These are phyloP conservation scores for Hypena proboscidalis DNA, from an alignment of 2,888 invertebrate genomes.

Conservation along the genomic window DNA sequence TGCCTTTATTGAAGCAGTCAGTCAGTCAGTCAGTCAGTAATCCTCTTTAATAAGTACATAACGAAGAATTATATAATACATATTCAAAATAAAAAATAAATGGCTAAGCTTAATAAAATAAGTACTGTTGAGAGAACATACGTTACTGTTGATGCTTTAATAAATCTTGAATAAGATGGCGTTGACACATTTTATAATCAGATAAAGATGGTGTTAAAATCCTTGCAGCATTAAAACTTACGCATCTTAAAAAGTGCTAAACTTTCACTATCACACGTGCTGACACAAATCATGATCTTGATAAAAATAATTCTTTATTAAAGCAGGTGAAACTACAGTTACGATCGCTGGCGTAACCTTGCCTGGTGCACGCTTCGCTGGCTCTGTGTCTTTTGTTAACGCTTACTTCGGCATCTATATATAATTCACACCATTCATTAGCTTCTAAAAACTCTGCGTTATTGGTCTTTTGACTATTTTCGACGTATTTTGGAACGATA, in stretches of 20 bases:
- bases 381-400: conserved; percentile 52
- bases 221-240: conserved; percentile 9
- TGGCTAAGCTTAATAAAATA: too few species aligned
- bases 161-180: neutral
- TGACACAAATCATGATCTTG: conserved; percentile 50
- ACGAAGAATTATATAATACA: too few species aligned
- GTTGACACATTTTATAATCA: neutral
- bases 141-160: too few species aligned
- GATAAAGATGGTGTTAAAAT: neutral
- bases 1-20: too few species aligned
- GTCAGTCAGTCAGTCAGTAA: too few species aligned
- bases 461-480: conserved; percentile 36
- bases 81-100: too few species aligned
- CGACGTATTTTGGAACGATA: conserved; percentile 15
- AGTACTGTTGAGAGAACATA: too few species aligned
- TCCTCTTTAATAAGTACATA: too few species aligned
- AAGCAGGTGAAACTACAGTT: conserved; percentile 61
- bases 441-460: conserved; percentile 29
- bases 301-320: conserved; percentile 45
- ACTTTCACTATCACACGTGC: conserved; percentile 66
- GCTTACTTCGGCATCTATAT: conserved; percentile 47
- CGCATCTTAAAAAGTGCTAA: conserved; percentile 14
- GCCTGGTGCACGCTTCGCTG: conserved; percentile 59
- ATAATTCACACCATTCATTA: conserved; percentile 48
- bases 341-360: conserved; percentile 58